Conservation (phyloP, 2,113 vertebrate genomes). For the Nyctibius bracteatus region DNA sequence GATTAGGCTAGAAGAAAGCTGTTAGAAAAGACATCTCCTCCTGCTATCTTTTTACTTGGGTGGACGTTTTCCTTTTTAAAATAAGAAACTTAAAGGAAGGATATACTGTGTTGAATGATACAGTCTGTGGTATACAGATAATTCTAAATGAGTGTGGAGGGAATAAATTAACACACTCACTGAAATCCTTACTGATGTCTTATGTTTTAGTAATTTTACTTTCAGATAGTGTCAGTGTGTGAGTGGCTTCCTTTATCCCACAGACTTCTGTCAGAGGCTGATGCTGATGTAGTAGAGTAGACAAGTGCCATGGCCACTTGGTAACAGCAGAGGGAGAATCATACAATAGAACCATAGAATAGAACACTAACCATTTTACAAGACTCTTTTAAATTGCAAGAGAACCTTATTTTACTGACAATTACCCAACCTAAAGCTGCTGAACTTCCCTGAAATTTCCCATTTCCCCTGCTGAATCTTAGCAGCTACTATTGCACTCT, state of each 20-base stretch:
- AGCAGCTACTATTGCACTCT: background rate
- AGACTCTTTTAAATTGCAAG: background rate
- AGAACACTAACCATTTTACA: background rate
- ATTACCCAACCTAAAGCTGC: background rate
- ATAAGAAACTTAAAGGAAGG: background rate
- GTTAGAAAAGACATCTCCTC: background rate
- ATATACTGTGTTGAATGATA: background rate
- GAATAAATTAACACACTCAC: background rate
- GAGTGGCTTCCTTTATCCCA: background rate
- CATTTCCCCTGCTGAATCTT: background rate
- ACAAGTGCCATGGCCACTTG: background rate
- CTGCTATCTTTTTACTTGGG: background rate
- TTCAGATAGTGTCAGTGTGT: background rate
- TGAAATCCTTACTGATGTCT: background rate
- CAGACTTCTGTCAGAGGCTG: background rate
- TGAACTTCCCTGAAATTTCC: background rate
- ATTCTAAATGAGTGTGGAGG: background rate
- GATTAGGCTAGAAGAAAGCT: background rate
- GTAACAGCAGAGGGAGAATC: background rate
- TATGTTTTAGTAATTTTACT: background rate
- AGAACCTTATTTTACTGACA: background rate
- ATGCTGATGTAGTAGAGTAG: fast-evolving
- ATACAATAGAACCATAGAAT: too few species aligned
- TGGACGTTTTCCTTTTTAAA: background rate
- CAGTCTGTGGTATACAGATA: background rate